Evolutionary conservation across 1,140 invertebrate genomes (phyloP).

Genomic region (Rhyacophila brunnea): DNA sequence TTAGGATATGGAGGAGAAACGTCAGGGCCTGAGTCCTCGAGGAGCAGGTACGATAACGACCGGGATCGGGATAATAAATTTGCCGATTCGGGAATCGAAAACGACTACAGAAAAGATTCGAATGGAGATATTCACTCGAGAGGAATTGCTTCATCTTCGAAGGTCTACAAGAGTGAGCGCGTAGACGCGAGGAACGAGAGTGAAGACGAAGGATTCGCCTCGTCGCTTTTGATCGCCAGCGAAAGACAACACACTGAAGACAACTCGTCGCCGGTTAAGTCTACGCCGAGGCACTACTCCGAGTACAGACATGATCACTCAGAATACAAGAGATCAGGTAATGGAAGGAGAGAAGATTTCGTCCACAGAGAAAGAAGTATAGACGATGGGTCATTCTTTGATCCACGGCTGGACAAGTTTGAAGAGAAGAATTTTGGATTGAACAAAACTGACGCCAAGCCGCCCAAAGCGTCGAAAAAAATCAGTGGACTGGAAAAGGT

Average conservation of each 20-base stretch:
- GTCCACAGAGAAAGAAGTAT: constrained; percentile 60
- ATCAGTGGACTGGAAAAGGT: constrained; percentile 67
- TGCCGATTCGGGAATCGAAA: constrained; percentile 76
- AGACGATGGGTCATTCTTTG: constrained; percentile 62
- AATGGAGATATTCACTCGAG: constrained; percentile 57
- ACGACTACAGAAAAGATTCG: constrained; percentile 71
- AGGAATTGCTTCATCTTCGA: constrained; percentile 25
- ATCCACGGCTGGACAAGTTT: constrained; percentile 60
- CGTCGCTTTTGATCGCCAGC: constrained; percentile 62
- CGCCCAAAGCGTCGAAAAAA: constrained; percentile 61
- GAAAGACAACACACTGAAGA: constrained; percentile 66
- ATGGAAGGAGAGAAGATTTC: constrained; percentile 50
- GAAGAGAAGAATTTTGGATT: constrained; percentile 41
- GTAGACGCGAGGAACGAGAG: constrained; percentile 46
- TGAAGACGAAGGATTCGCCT: constrained; percentile 65
- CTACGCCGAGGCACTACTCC: constrained; percentile 13
- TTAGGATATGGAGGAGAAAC: constrained; percentile 45
- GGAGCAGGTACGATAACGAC: constrained; percentile 49
- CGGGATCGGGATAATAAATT: constrained; percentile 61
- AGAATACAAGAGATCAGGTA: constrained; percentile 22
- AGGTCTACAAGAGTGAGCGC: not conserved
- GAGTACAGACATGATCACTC: constrained; percentile 30
- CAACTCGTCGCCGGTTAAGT: constrained; percentile 39
- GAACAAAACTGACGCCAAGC: constrained; percentile 56
- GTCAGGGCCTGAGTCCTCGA: constrained; percentile 49